A percentile compares a stretch with the other conserved stretches of the same genome.
These are phyloP conservation scores for Dendroctonus valens DNA, from an alignment of 1,140 invertebrate genomes.

Conservation along the genomic window DNA sequence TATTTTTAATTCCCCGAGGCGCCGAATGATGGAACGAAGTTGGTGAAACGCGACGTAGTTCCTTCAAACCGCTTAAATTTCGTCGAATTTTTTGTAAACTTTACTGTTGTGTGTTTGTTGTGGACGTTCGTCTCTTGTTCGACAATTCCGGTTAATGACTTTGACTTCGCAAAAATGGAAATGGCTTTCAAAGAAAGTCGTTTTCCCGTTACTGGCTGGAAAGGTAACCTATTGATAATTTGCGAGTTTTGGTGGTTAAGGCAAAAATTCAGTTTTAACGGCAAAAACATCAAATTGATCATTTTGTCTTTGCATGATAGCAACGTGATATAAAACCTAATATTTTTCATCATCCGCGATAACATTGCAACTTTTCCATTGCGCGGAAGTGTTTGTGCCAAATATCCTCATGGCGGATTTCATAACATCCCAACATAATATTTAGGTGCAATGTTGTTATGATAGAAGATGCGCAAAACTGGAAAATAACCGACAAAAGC, in stretches of 20 bases:
- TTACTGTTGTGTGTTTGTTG: conserved; percentile 11
- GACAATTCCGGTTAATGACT: conserved; percentile 17
- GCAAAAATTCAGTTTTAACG: no score
- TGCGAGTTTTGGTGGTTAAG: neutral
- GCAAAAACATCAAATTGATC: no score
- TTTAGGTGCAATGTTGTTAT: no score
- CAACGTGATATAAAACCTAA: no score
- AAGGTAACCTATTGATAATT: conserved; percentile 6
- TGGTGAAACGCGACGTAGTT: neutral
- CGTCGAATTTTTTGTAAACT: conserved; percentile 29
- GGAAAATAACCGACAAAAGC: no score
- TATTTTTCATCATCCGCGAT: no score
- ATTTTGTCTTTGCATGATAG: no score
- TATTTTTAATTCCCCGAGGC: conserved; percentile 26
- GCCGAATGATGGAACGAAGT: conserved; percentile 17
- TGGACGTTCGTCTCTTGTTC: neutral
- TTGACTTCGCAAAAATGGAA: conserved; percentile 8
- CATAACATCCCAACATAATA: no score
- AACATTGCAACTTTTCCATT: no score
- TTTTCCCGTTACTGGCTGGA: neutral
- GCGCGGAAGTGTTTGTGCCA: no score
- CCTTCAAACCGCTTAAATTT: conserved; percentile 13
- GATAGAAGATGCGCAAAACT: no score
- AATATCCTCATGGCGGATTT: no score
- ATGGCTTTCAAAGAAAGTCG: conserved; percentile 6